Conservation (phyloP, 1,140 invertebrate species). For the Dermatophagoides farinae region DNA sequence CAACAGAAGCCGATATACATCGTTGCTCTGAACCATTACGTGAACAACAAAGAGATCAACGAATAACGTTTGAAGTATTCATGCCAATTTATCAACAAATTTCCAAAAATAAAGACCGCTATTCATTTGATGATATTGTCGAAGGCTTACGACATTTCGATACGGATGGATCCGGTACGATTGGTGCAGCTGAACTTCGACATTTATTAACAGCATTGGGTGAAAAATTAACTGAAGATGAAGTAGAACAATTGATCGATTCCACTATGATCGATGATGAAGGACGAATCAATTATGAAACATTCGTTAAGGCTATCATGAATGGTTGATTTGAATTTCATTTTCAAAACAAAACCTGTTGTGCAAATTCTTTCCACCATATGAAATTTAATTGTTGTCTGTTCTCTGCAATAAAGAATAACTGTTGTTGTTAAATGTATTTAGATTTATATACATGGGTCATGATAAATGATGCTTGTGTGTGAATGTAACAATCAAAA, state of each 20-base stretch:
- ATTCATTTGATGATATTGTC: constrained; percentile 88
- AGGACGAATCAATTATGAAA: constrained; percentile 28
- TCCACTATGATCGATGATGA: constrained; percentile 27
- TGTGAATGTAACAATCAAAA: too few relatives aligned
- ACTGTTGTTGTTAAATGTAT: too few relatives aligned
- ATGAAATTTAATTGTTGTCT: too few relatives aligned
- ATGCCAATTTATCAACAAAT: constrained; percentile 91
- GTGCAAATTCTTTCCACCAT: not conserved
- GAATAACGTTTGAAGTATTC: constrained; percentile 96
- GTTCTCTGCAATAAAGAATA: too few relatives aligned
- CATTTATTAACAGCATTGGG: constrained; percentile 81
- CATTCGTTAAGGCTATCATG: constrained; percentile 12
- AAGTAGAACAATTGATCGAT: constrained; percentile 10
- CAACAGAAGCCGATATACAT: constrained; percentile 88
- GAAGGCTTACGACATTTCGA: constrained; percentile 92
- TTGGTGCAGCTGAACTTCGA: constrained; percentile 85
- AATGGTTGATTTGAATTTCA: constrained; percentile 26
- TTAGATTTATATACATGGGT: too few relatives aligned
- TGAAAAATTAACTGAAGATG: constrained; percentile 12
- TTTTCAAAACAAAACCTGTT: not conserved
- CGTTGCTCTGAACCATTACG: constrained; percentile 39
- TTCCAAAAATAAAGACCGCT: constrained; percentile 64
- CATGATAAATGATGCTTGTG: too few relatives aligned
- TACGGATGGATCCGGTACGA: constrained; percentile 95
- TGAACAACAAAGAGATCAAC: constrained; percentile 42